Evolutionary conservation across 2,888 invertebrate genomes (phyloP).

Genomic region (Eilema griseolum): DNA sequence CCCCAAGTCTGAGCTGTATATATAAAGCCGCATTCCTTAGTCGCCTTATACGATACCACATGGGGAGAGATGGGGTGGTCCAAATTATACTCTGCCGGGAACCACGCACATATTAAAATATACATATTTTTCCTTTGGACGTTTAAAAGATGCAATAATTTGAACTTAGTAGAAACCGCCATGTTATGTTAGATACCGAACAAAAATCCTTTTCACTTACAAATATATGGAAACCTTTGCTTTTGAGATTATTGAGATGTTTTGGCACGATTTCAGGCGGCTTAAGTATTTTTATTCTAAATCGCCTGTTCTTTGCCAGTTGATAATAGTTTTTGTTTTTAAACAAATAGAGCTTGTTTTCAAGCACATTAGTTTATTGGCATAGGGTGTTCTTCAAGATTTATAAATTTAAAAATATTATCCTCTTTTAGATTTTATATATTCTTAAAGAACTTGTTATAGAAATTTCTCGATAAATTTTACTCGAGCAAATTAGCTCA

Average conservation of each 20-base stretch:
- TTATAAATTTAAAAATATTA: neutral
- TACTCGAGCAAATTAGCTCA: neutral
- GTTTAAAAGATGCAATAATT: no score
- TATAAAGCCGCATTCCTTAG: no score
- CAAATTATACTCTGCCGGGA: no score
- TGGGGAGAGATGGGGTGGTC: no score
- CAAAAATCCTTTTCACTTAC: neutral
- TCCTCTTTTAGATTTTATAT: neutral
- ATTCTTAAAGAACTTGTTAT: neutral
- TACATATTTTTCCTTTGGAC: no score
- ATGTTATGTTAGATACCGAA: no score
- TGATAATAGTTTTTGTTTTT: neutral
- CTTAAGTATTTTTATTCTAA: constrained; percentile 17
- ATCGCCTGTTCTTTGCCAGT: neutral
- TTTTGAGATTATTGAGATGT: constrained; percentile 17
- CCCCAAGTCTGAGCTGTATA: no score
- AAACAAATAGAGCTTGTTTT: neutral
- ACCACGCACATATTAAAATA: no score
- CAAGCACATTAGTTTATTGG: neutral
- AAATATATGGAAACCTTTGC: neutral
- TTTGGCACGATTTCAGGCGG: constrained; percentile 10
- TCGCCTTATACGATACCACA: no score
- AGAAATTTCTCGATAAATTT: constrained; percentile 2
- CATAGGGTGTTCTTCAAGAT: neutral
- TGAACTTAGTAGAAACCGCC: no score